phyloP scores from a whole-genome alignment of 1,140 invertebrate genomes.

The Caenorhabditis inopinata region DNA sequence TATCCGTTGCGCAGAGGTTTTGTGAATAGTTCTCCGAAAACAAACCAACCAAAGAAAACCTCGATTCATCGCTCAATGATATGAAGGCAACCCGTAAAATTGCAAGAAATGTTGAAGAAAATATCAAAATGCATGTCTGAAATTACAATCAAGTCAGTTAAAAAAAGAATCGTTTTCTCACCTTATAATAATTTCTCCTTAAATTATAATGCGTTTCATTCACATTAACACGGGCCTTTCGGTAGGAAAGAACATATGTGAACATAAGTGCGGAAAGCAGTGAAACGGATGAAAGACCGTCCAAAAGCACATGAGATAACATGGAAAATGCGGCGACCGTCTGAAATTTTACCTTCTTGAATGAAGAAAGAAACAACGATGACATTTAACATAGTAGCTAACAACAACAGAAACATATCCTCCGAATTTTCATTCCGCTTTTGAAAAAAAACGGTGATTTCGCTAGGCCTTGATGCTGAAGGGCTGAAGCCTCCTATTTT shows the following conservation, averaged over 20 bases:
- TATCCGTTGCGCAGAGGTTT: too few relatives aligned
- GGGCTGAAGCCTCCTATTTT: too few relatives aligned
- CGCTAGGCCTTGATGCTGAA: too few relatives aligned
- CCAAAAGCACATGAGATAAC: background rate
- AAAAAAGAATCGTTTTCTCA: too few relatives aligned
- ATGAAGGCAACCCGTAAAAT: background rate
- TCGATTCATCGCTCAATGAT: slow-evolving; percentile 1
- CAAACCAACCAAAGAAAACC: slow-evolving; percentile 2
- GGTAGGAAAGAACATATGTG: slow-evolving; percentile 16
- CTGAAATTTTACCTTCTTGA: background rate
- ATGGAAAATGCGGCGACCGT: background rate
- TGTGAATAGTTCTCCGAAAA: too few relatives aligned
- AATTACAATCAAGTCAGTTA: background rate
- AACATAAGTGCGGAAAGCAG: background rate
- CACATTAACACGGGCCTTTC: background rate
- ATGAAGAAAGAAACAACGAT: background rate
- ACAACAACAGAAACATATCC: too few relatives aligned
- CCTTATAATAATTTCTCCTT: slow-evolving; percentile 10
- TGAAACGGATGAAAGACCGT: background rate
- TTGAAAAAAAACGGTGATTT: too few relatives aligned
- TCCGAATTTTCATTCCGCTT: too few relatives aligned
- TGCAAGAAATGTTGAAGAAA: slow-evolving; percentile 1
- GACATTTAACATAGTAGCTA: background rate
- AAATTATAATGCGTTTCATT: slow-evolving; percentile 10
- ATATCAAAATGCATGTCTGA: background rate